Evolutionary conservation across 2,797 vertebrate species (phyloP).

Genomic region (Pyrocephalus nanus): DNA sequence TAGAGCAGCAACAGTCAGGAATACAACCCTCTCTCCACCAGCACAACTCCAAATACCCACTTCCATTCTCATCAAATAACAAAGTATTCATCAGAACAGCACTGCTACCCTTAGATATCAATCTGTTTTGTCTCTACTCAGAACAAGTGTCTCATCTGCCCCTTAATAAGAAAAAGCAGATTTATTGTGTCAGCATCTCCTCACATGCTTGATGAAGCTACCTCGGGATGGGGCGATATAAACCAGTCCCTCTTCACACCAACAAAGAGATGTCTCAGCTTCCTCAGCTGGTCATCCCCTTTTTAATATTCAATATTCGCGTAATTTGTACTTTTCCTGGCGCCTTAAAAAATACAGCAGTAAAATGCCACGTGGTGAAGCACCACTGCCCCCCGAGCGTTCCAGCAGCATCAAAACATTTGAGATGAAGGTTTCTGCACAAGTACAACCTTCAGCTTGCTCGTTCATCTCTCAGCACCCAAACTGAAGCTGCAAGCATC

Average conservation of each 20-base stretch:
- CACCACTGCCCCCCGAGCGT: neutral
- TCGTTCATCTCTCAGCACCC: neutral
- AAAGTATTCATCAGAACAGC: neutral
- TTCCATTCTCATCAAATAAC: neutral
- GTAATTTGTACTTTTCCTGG: neutral
- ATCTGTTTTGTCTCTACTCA: neutral
- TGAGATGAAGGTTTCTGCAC: neutral
- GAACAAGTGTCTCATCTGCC: neutral
- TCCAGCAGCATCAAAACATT: neutral
- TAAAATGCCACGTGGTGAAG: neutral
- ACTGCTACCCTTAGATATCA: fast-evolving
- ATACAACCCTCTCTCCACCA: neutral
- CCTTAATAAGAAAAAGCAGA: neutral
- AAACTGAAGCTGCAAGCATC: neutral
- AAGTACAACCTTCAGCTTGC: neutral
- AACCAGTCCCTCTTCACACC: neutral
- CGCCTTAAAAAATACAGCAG: neutral
- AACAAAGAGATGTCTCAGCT: neutral
- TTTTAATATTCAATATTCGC: neutral
- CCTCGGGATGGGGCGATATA: fast-evolving
- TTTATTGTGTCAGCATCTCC: neutral
- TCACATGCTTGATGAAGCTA: neutral
- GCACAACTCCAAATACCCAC: neutral
- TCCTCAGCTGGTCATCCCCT: neutral
- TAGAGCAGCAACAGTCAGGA: neutral